Percentiles rank a stretch among this genome's conserved stretches.
Conservation (phyloP, 2,797 vertebrate genomes). For the Rhynchotus rufescens region DNA sequence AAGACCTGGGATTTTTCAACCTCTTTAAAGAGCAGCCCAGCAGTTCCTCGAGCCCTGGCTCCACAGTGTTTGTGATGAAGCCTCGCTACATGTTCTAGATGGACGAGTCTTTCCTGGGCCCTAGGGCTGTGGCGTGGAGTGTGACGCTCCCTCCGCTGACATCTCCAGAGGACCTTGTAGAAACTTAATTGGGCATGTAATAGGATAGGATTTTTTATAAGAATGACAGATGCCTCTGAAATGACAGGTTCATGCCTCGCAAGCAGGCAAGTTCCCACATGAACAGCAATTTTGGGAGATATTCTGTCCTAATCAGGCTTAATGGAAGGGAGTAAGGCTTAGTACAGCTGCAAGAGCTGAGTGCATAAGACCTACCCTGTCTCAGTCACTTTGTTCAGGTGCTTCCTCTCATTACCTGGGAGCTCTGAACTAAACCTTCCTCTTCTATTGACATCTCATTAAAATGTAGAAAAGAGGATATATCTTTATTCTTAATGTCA, state of each 20-base stretch:
- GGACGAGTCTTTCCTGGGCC: neutral
- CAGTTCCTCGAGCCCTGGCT: neutral
- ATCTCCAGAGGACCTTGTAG: neutral
- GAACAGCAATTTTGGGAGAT: neutral
- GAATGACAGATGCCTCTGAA: neutral
- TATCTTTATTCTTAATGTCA: neutral
- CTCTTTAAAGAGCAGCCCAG: rapidly evolving
- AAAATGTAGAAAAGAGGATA: neutral
- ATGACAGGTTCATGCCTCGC: neutral
- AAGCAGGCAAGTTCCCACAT: neutral
- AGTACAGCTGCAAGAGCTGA: neutral
- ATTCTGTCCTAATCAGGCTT: neutral
- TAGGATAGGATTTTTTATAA: neutral
- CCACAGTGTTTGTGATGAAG: neutral
- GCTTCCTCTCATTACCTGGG: neutral
- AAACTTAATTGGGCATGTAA: neutral
- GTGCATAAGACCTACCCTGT: neutral
- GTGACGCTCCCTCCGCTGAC: neutral
- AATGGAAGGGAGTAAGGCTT: neutral
- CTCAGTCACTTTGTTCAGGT: neutral
- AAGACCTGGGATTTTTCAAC: neutral
- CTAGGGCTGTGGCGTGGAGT: neutral
- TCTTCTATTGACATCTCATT: neutral
- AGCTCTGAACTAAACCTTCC: neutral
- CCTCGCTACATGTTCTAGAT: neutral